Evolutionary conservation across 1,140 invertebrate species (phyloP).

Genomic region (Papilio polyxenes): DNA sequence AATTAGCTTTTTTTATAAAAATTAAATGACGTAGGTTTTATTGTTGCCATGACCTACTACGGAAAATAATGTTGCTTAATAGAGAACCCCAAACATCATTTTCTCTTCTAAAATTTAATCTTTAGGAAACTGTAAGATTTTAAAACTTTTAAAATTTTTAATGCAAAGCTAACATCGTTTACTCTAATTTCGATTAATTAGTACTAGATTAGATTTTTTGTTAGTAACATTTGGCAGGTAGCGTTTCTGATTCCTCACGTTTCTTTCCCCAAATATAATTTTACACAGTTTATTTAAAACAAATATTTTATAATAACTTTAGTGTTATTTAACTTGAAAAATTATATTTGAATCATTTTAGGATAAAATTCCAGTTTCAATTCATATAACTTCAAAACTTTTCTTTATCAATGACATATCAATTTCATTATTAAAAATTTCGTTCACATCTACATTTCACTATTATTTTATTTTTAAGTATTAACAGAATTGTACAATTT

Average conservation of each 20-base stretch:
- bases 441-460: neutral
- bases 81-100: neutral
- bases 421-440: neutral
- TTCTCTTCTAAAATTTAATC: neutral
- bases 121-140: neutral
- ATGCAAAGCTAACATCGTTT: neutral
- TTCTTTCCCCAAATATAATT: neutral
- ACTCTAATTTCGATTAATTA: neutral
- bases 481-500: neutral
- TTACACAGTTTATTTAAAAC: neutral
- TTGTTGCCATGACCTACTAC: neutral
- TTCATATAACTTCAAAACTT: neutral
- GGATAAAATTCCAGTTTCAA: neutral
- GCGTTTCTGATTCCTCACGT: neutral
- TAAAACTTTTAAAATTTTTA: neutral
- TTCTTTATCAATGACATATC: neutral
- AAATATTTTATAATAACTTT: neutral
- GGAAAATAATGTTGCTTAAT: neutral
- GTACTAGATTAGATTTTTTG: neutral
- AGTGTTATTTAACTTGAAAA: neutral
- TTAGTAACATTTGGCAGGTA: neutral
- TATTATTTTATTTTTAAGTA: neutral
- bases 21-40: neutral
- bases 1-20: slow-evolving; percentile 33
- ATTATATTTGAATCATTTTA: neutral